phyloP scores from a whole-genome alignment of 1,140 invertebrate species.

The Brachionus rotundiformis region DNA sequence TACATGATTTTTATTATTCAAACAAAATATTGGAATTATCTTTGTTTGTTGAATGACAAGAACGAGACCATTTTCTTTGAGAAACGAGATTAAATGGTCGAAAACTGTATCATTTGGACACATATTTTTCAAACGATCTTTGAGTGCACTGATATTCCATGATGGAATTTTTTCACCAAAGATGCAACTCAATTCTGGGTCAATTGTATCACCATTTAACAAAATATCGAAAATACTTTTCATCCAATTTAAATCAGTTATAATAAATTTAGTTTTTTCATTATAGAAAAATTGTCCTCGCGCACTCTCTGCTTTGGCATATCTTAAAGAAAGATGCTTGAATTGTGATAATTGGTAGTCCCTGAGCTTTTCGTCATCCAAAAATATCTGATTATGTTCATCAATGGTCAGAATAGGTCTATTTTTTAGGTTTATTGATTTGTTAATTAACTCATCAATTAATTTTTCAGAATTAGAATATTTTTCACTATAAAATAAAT shows the following conservation, averaged over 20 bases:
- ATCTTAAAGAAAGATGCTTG: background rate
- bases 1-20: background rate
- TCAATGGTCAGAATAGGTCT: background rate
- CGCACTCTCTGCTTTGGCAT: background rate
- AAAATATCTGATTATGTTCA: background rate
- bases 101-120: background rate
- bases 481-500: background rate
- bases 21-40: background rate
- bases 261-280: background rate
- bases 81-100: background rate
- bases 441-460: background rate
- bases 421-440: background rate
- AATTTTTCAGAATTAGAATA: background rate
- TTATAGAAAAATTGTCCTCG: background rate
- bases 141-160: background rate
- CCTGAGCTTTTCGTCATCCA: background rate
- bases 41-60: background rate
- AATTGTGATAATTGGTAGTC: background rate
- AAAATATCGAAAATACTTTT: slow-evolving; percentile 17
- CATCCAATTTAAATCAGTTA: slow-evolving; percentile 30
- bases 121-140: background rate
- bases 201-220: background rate
- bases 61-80: background rate
- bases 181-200: background rate
- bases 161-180: background rate